Base-by-base conservation (phyloP, 2,888 invertebrate species). In the Heliconius ismenius region DNA sequence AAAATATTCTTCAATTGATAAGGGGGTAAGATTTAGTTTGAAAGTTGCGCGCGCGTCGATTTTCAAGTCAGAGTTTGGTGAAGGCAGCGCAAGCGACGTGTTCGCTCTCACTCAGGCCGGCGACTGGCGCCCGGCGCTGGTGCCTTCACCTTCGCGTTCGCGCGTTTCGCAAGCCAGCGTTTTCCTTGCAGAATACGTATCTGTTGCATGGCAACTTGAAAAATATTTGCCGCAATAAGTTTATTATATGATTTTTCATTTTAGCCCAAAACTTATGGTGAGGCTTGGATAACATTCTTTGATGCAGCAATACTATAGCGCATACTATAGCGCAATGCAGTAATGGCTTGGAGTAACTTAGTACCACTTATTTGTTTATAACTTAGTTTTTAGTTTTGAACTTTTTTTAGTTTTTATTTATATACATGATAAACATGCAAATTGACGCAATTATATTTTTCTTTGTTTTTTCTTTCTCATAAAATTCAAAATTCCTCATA, bases 161-260 rank as follows among this genome's bases (percentile, higher is more conserved):
- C 89, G 87, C 86, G 86, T 90, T 92, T 92, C 91, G 90, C 91
- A 92, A 92, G 87, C 67, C 39, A 43, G 15, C 86, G 86, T 86
- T 90, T 90, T 89, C 88, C 90, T 91, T 89, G 91, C 92, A 91
- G 89, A 84, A 89, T 89, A 18, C 15, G 43, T 43, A 88, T 89
- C 89, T 88, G 93, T 93, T 92, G 93, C 93, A 91, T 93, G 90
- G 93, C 93, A 93, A 93, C 93, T 91, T 84, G 83, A 83, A 84
- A 83, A 85, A 83, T 84, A 84, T 84, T 83, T 84, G 84, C 82
- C 82, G 83, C 82, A 83, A 81, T 67, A 39, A 18, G 7, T 49
- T 24, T 67, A 81, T 2, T 62, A 26, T 79, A 64, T 69, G 78
- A 76, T 62, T 67, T 74, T 70, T 68, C 21, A 73, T 63, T 76